Conservation (phyloP, 2,797 vertebrate species). For the Gila robusta region DNA sequence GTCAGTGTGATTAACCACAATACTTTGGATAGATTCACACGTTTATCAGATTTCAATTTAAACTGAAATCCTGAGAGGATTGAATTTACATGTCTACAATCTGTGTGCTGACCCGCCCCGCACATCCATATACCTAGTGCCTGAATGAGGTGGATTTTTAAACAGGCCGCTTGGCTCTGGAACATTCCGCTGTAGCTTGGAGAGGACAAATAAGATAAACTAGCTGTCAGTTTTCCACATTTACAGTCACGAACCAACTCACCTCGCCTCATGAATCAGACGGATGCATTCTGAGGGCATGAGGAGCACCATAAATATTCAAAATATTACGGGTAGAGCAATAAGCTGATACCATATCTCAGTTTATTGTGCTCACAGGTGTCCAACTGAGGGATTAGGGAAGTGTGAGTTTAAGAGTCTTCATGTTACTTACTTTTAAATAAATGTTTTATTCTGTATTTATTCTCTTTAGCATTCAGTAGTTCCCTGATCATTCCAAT, state of each 20-base stretch:
- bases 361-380: constrained; percentile 25
- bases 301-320: constrained; percentile 17
- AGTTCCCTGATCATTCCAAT: background rate
- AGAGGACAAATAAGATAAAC: constrained; percentile 34
- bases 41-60: constrained; percentile 25
- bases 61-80: background rate
- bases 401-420: background rate
- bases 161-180: constrained; percentile 22
- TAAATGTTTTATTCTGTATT: background rate
- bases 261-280: constrained; percentile 35
- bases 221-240: constrained; percentile 39
- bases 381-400: constrained; percentile 11
- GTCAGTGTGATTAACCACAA: background rate
- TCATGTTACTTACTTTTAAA: constrained; percentile 5
- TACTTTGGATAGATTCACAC: background rate
- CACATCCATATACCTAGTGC: constrained; percentile 17
- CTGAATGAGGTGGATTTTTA: constrained; percentile 32
- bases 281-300: constrained; percentile 16
- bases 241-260: constrained; percentile 21
- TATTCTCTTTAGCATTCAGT: background rate
- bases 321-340: constrained; percentile 24
- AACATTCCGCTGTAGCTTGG: constrained; percentile 20
- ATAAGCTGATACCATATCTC: constrained; percentile 27
- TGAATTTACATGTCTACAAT: constrained; percentile 20
- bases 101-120: background rate